Percentiles rank a stretch among this genome's conserved stretches.
Evolutionary conservation across 2,797 vertebrate species (phyloP).

Genomic region (Syngnathus acus): DNA sequence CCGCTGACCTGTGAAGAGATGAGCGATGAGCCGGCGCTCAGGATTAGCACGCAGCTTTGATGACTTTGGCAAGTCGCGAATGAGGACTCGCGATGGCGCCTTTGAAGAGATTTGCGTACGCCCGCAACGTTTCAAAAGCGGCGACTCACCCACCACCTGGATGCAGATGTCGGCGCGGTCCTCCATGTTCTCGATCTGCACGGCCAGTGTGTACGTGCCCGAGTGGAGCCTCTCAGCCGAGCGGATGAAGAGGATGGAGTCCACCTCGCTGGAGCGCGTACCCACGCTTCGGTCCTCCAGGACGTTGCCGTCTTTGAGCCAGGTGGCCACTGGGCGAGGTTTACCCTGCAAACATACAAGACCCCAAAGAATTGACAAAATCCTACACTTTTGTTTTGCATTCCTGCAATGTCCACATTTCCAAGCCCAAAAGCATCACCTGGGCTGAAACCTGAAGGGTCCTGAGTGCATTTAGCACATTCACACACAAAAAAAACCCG

Average conservation of each 20-base stretch:
- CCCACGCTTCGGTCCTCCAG: conserved; percentile 70
- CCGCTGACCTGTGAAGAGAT: conserved; percentile 22
- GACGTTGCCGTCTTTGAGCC: conserved; percentile 73
- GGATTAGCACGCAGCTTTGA: conserved; percentile 38
- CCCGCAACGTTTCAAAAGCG: background rate
- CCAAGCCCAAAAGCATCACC: conserved; percentile 10
- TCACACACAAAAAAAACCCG: background rate
- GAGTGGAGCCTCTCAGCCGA: conserved; percentile 73
- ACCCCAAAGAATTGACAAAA: background rate
- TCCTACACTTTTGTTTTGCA: conserved; percentile 22
- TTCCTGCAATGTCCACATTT: conserved; percentile 25
- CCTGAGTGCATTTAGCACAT: conserved; percentile 6
- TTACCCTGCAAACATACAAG: conserved; percentile 72
- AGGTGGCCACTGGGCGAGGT: conserved; percentile 77
- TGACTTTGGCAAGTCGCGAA: conserved; percentile 20
- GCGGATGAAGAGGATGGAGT: conserved; percentile 86
- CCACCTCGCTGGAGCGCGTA: conserved; percentile 69
- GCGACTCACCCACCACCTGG: conserved; percentile 79
- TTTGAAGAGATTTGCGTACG: conserved; percentile 57
- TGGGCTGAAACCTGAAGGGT: background rate
- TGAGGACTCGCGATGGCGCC: conserved; percentile 24
- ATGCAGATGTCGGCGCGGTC: conserved; percentile 75
- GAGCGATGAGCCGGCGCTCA: conserved; percentile 37
- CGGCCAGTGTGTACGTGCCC: conserved; percentile 74
- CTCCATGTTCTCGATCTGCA: conserved; percentile 80